phyloP scores from a whole-genome alignment of 2,888 invertebrate genomes.

The Xanthorhoe spadicearia region DNA sequence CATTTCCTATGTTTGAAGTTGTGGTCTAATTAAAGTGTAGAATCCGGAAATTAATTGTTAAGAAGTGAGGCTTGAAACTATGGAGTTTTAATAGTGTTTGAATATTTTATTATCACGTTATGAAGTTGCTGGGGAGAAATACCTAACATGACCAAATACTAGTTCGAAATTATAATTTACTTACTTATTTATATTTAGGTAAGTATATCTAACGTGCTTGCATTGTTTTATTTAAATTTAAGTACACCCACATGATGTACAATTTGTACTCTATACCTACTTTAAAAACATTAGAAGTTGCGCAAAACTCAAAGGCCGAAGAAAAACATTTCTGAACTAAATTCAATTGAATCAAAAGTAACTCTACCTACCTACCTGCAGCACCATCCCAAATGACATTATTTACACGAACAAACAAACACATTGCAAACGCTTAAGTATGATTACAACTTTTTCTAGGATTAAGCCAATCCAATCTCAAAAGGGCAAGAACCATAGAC shows the following conservation, averaged over 20 bases:
- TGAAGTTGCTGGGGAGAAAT: background rate
- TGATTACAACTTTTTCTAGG: conserved; percentile 62
- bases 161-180: too few species aligned
- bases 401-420: conserved; percentile 52
- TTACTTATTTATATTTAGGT: too few species aligned
- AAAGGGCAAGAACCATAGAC: conserved; percentile 23
- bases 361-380: conserved; percentile 20
- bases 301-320: background rate
- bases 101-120: background rate
- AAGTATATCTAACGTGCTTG: too few species aligned
- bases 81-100: background rate
- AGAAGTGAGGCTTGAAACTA: background rate
- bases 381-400: conserved; percentile 38
- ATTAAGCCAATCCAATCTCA: conserved; percentile 70
- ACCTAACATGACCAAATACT: too few species aligned
- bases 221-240: too few species aligned
- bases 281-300: too few species aligned
- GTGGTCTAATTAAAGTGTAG: conserved; percentile 15
- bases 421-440: conserved; percentile 57
- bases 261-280: too few species aligned
- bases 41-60: conserved; percentile 7
- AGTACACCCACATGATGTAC: too few species aligned
- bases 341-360: conserved; percentile 4
- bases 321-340: background rate
- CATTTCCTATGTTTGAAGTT: conserved; percentile 31